Evolutionary conservation across 2,888 invertebrate genomes (phyloP).

Genomic region (Phortica magna): DNA sequence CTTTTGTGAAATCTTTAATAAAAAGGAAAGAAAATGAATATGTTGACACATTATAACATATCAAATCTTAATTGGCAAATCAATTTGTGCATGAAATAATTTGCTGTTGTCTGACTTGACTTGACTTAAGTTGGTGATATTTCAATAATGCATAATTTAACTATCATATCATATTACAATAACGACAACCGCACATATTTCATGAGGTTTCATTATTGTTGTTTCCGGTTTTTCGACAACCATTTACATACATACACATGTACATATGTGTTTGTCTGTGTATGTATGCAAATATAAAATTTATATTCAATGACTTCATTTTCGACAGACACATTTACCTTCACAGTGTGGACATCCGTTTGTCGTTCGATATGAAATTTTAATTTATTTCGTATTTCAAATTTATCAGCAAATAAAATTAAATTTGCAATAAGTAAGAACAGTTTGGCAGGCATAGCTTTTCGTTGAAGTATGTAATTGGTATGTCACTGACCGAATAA

Average conservation of each 20-base stretch:
- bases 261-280: not conserved
- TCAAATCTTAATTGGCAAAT: constrained; percentile 5
- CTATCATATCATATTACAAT: constrained; percentile 46
- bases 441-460: too few species aligned
- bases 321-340: not conserved
- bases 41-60: not conserved
- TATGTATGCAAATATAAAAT: not conserved
- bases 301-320: not conserved
- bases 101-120: not conserved
- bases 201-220: constrained; percentile 62
- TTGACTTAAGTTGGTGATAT: constrained; percentile 12
- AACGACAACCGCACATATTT: constrained; percentile 58
- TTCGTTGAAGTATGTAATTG: too few species aligned
- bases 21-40: too few species aligned
- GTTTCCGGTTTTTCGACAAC: constrained; percentile 64
- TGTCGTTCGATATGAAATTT: not conserved
- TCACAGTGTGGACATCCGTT: not conserved
- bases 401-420: too few species aligned
- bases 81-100: not conserved
- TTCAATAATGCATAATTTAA: constrained; percentile 50
- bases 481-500: too few species aligned
- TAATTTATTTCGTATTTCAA: not conserved
- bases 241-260: constrained; percentile 43
- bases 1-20: too few species aligned
- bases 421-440: too few species aligned